Conservation (phyloP, 2,888 invertebrate species). For the Heliothis peltigera region DNA sequence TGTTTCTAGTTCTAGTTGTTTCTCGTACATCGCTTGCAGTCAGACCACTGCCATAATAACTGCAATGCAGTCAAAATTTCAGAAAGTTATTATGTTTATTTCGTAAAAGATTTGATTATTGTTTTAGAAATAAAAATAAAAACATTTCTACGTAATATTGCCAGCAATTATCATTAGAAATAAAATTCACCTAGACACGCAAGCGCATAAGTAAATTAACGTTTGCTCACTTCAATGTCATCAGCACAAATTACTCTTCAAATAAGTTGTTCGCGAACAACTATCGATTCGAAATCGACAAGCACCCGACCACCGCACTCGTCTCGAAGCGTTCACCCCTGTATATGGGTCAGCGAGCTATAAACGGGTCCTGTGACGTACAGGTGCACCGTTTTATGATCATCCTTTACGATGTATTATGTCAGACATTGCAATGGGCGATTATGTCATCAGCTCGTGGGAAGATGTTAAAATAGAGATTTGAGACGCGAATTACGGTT, state of each 20-base stretch:
- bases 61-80: constrained; percentile 17
- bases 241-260: too few relatives aligned
- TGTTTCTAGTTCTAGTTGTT: too few relatives aligned
- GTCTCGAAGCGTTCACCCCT: constrained; percentile 68
- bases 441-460: constrained; percentile 15
- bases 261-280: not conserved
- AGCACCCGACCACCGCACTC: constrained; percentile 29
- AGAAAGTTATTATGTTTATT: not conserved
- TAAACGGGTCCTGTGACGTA: constrained; percentile 77
- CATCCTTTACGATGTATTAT: constrained; percentile 49
- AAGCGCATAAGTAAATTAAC: too few relatives aligned
- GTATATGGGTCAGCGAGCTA: constrained; percentile 81
- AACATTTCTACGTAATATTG: too few relatives aligned
- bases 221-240: too few relatives aligned
- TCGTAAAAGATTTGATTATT: not conserved
- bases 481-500: not conserved
- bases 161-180: too few relatives aligned
- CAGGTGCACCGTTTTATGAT: constrained; percentile 59
- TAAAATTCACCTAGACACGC: too few relatives aligned
- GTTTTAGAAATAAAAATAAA: not conserved
- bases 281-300: constrained; percentile 37
- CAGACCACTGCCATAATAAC: too few relatives aligned
- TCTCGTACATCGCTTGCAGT: too few relatives aligned
- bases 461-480: constrained; percentile 1
- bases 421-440: constrained; percentile 11